Base-by-base conservation (phyloP, 2,797 vertebrate species). In the Eulemur albifrons region DNA sequence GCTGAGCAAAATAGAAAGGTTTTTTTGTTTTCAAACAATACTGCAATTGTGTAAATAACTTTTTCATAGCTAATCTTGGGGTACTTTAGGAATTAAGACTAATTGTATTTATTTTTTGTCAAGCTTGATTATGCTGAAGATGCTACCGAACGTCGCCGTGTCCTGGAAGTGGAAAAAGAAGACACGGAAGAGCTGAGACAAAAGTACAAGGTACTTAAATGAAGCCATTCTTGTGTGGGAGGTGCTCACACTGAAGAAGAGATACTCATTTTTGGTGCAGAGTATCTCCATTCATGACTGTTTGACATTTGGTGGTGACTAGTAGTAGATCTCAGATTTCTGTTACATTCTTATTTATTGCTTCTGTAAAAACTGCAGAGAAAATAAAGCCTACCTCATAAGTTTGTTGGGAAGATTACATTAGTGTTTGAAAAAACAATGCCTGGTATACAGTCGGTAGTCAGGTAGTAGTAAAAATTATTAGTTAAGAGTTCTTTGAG, bases 41-140 rank as follows among this genome's bases (percentile, higher is more conserved):
- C 11, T 75, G 43, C n/a, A 61, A 52, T 70, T 96, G 5, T 72
- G 12, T 65, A 10, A 0, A 89, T 97, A 32, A 67, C 25, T 63
- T 97, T 97, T 97, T 92, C 35, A 79, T 93, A 87, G 21, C 27
- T 96, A 65, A 59, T 87, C 30, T 86, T 95, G 85, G 45, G 21
- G 32, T 57, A 69, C 90, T 70, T 76, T 52, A 81, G 48, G 21
- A 89, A 35, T 92, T 77, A 76, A 90, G 6, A 67, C 57, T 97
- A 83, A 96, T 91, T 54, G 54, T n/a, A 35, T 69, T 1, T 93
- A 7, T 89, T 89, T 96, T 7, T 6, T 52, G 1, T 97, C 70
- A 92, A 99, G 99, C 98, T 99, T 45, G 99, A 99, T 98, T 99
- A 99, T 95, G 99, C 99, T 0, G 99, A 99, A 98, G 99, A 99